A percentile compares a stretch with the other conserved stretches of the same genome.
Conservation (phyloP, 2,888 invertebrate species). For the Balanococcus diminutus region DNA sequence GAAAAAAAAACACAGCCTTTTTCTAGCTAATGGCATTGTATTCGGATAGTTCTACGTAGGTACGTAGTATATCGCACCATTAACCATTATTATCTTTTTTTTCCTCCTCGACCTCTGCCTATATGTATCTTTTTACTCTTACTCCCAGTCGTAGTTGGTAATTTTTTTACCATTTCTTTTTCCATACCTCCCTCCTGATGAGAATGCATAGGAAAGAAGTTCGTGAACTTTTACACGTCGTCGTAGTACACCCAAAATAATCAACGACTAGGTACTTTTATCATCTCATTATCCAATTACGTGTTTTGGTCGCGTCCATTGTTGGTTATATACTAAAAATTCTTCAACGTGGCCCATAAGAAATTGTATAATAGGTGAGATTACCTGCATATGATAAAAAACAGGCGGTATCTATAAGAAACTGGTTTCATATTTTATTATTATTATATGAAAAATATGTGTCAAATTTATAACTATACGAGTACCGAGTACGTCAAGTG, state of each 20-base stretch:
- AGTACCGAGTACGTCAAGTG: not conserved
- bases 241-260: not conserved
- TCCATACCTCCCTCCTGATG: not conserved
- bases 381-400: slow-evolving; percentile 12
- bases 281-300: slow-evolving; percentile 24
- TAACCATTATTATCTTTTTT: slow-evolving; percentile 18
- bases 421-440: slow-evolving; percentile 27
- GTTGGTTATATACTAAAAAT: slow-evolving; percentile 30
- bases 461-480: not conserved
- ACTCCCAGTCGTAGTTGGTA: too few relatives aligned
- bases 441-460: slow-evolving; percentile 15
- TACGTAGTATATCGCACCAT: not conserved
- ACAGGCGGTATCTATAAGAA: slow-evolving; percentile 23
- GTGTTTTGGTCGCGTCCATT: slow-evolving; percentile 10
- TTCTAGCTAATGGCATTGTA: not conserved
- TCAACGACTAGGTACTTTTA: not conserved
- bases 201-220: not conserved
- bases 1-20: not conserved
- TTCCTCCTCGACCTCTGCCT: not conserved
- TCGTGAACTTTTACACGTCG: slow-evolving; percentile 18
- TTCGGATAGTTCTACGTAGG: not conserved
- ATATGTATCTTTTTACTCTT: not conserved
- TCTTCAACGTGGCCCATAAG: not conserved
- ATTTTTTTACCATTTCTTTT: not conserved
- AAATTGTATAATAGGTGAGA: slow-evolving; percentile 33